Conservation (phyloP, 2,113 vertebrate species). For the Oreochromis aureus region DNA sequence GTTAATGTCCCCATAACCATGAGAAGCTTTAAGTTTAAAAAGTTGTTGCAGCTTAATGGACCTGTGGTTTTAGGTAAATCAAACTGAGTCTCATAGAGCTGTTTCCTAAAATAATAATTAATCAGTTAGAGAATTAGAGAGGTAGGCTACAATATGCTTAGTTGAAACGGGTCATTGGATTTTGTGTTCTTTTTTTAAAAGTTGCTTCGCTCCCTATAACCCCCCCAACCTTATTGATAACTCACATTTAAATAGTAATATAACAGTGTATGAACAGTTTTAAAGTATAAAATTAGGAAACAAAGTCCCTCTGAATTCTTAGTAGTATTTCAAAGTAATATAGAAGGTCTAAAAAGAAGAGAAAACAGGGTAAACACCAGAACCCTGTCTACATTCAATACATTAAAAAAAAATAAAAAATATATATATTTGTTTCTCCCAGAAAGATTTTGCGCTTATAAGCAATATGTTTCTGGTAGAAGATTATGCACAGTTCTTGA, state of each 20-base stretch:
- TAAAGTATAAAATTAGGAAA: background rate
- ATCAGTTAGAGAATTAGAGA: background rate
- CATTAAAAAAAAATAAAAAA: too few relatives aligned
- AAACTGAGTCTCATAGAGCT: rapidly evolving
- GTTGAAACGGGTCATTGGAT: background rate
- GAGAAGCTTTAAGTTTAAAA: background rate
- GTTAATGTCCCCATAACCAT: background rate
- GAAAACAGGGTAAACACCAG: too few relatives aligned
- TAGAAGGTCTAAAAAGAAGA: too few relatives aligned
- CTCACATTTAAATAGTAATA: background rate
- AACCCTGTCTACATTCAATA: too few relatives aligned
- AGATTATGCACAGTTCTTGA: too few relatives aligned
- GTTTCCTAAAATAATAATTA: background rate
- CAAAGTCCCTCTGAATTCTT: too few relatives aligned
- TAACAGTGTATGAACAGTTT: background rate
- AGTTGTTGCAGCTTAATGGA: background rate
- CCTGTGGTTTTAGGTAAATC: background rate
- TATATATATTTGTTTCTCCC: too few relatives aligned
- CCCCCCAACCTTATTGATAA: too few relatives aligned
- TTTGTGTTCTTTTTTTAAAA: background rate
- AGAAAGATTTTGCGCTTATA: too few relatives aligned
- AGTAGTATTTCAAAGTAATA: too few relatives aligned
- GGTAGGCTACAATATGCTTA: background rate
- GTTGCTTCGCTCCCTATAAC: background rate
- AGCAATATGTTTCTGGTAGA: too few relatives aligned